A percentile compares a stretch with the other conserved stretches of the same genome.
Evolutionary conservation across 2,113 vertebrate species (phyloP).

Genomic region (Mystacornis crossleyi): DNA sequence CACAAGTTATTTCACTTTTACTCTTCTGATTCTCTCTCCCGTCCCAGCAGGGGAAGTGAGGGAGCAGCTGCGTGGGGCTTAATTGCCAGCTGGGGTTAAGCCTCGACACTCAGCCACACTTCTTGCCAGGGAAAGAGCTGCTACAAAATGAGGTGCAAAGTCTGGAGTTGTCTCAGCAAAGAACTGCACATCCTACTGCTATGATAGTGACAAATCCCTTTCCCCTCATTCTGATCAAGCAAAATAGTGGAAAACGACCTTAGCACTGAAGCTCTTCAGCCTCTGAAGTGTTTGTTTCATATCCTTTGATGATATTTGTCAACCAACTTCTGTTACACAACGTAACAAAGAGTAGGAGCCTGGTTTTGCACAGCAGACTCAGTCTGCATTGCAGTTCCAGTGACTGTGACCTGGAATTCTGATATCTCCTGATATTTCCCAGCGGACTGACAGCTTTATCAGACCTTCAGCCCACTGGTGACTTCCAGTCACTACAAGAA

Average conservation of each 20-base stretch:
- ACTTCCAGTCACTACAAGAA: background rate
- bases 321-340: background rate
- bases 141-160: background rate
- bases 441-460: background rate
- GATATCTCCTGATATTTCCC: background rate
- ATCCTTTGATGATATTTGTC: background rate
- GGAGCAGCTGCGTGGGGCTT: background rate
- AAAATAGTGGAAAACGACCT: background rate
- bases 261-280: background rate
- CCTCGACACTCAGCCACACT: background rate
- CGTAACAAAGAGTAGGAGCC: background rate
- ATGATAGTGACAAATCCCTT: background rate
- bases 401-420: background rate
- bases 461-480: background rate
- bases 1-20: rapidly evolving
- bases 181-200: background rate
- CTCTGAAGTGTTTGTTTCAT: background rate
- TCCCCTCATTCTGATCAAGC: background rate
- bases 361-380: background rate
- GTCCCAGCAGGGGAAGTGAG: background rate
- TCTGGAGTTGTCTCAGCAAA: background rate
- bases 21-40: background rate
- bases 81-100: background rate
- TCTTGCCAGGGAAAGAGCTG: background rate
- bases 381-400: background rate